Conservation (phyloP, 1,140 invertebrate genomes). For the Muscidifurax raptorellus region DNA sequence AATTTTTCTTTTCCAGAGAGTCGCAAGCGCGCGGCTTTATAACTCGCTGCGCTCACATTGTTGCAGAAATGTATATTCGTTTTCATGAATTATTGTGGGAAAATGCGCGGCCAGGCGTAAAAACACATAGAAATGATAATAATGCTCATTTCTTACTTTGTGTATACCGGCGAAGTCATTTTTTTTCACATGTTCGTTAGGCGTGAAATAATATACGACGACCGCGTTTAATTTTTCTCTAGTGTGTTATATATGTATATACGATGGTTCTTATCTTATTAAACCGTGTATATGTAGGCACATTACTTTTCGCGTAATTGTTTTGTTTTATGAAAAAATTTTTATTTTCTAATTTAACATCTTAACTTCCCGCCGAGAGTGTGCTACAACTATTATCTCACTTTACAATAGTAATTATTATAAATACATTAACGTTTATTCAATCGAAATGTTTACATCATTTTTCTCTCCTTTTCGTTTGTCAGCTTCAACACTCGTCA, state of each 20-base stretch:
- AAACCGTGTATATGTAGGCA: background rate
- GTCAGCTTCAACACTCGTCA: too few species aligned
- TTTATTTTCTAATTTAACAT: background rate
- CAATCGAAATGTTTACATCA: too few species aligned
- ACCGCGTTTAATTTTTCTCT: background rate
- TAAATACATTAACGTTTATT: background rate
- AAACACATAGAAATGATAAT: background rate
- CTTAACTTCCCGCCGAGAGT: too few species aligned
- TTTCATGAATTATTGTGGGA: conserved; percentile 17
- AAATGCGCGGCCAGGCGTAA: conserved; percentile 2
- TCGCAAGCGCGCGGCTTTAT: background rate
- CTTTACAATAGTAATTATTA: background rate
- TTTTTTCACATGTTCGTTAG: conserved; percentile 10
- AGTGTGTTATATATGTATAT: too few species aligned
- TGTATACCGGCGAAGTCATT: background rate
- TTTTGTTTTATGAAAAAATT: background rate
- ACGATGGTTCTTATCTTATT: background rate
- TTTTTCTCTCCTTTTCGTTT: too few species aligned
- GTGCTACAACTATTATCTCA: background rate
- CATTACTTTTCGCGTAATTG: background rate
- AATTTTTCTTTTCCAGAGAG: background rate
- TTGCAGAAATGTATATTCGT: conserved; percentile 10
- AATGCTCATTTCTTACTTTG: background rate
- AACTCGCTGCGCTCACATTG: background rate
- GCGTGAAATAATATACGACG: background rate